These are phyloP conservation scores for Galeruca laticollis DNA, from an alignment of 2,888 invertebrate species.

Conservation along the genomic window DNA sequence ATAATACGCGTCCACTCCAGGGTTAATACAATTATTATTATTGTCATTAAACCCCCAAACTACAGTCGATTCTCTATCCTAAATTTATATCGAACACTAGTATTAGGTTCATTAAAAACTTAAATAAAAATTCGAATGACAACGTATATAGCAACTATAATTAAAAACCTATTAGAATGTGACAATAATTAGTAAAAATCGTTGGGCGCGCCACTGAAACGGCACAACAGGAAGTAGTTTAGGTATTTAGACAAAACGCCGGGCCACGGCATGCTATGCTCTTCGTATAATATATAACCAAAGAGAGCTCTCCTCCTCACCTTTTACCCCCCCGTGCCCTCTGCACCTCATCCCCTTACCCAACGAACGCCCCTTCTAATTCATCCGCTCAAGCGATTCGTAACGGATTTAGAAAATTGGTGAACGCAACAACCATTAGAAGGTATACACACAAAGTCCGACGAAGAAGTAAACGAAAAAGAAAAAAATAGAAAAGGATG, in stretches of 20 bases:
- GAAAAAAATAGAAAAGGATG: slow-evolving; percentile 5
- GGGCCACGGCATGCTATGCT: slow-evolving; percentile 35
- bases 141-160: not conserved
- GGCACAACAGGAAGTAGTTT: slow-evolving; percentile 49
- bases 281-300: slow-evolving; percentile 25
- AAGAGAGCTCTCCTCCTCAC: slow-evolving; percentile 26
- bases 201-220: slow-evolving; percentile 40
- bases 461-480: slow-evolving; percentile 9
- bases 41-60: too few species aligned
- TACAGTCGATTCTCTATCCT: too few species aligned
- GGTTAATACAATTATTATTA: too few species aligned
- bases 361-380: slow-evolving; percentile 44
- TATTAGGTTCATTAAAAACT: too few species aligned
- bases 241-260: slow-evolving; percentile 50
- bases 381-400: slow-evolving; percentile 47
- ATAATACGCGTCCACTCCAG: too few species aligned
- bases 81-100: too few species aligned
- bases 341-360: slow-evolving; percentile 26
- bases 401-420: slow-evolving; percentile 49
- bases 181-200: slow-evolving; percentile 13
- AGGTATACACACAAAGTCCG: slow-evolving; percentile 28
- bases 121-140: too few species aligned
- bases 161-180: not conserved
- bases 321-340: slow-evolving; percentile 19
- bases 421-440: slow-evolving; percentile 38